Conservation (phyloP, 30 jellyfish, hydroid and myxozoan genomes). For the Haliclystus octoradiatus region DNA sequence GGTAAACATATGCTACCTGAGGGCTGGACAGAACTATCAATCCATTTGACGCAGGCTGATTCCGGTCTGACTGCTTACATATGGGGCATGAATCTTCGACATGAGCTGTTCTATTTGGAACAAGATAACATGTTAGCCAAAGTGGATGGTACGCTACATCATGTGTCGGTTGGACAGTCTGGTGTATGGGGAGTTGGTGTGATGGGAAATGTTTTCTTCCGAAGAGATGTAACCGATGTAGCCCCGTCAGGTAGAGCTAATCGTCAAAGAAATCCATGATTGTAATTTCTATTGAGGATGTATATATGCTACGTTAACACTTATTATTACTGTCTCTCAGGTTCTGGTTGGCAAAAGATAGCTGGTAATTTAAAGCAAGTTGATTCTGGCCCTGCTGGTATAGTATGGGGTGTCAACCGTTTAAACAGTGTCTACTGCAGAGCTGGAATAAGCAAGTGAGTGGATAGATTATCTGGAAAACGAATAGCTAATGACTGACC, state of each 20-base stretch:
- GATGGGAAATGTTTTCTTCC: slow-evolving; percentile 55
- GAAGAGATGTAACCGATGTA: slow-evolving; percentile 49
- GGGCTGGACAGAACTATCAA: slow-evolving; percentile 71
- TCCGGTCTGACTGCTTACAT: slow-evolving; percentile 53
- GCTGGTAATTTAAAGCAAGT: slow-evolving; percentile 87
- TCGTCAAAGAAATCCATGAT: no score
- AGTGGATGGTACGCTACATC: slow-evolving; percentile 62
- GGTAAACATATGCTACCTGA: slow-evolving; percentile 36
- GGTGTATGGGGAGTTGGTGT: slow-evolving; percentile 87
- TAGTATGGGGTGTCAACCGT: slow-evolving; percentile 93
- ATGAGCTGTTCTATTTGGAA: slow-evolving; percentile 37
- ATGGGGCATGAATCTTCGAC: slow-evolving; percentile 63
- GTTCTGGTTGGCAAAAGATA: slow-evolving; percentile 61
- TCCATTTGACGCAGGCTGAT: slow-evolving; percentile 58
- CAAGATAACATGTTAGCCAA: slow-evolving; percentile 29
- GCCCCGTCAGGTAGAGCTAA: slow-evolving; percentile 24
- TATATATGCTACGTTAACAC: no score
- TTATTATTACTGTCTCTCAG: slow-evolving; percentile 16
- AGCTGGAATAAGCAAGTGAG: slow-evolving; percentile 37
- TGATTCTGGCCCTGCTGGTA: slow-evolving; percentile 85
- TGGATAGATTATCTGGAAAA: no score
- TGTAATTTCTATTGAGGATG: no score
- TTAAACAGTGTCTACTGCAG: slow-evolving; percentile 70
- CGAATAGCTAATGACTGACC: no score
- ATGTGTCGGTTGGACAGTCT: slow-evolving; percentile 81